A percentile compares a stretch with the other conserved stretches of the same genome.
Evolutionary conservation across 2,113 vertebrate genomes (phyloP).

Genomic region (Nyctibius bracteatus): DNA sequence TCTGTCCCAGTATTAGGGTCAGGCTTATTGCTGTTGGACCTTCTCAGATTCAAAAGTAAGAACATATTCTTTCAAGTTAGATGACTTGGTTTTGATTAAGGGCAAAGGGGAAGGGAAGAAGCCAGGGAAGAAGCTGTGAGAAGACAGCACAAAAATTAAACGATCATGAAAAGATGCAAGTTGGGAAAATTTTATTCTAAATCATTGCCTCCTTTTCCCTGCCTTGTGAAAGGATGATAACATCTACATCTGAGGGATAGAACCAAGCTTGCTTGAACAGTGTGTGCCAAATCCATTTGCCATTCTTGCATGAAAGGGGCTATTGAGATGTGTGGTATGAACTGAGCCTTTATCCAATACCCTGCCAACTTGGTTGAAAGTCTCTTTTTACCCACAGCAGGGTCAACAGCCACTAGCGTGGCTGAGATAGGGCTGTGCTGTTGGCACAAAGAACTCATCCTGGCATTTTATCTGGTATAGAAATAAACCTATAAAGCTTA

Average conservation of each 20-base stretch:
- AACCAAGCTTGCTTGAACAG: not conserved
- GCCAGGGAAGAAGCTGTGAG: not conserved
- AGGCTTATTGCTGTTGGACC: not conserved
- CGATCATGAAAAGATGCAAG: accelerated
- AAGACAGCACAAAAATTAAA: not conserved
- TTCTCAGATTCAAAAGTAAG: not conserved
- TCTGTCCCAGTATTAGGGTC: not conserved
- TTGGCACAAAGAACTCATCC: not conserved
- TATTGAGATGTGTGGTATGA: not conserved
- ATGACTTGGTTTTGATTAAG: not conserved
- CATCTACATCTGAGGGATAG: not conserved
- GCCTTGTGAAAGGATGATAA: not conserved
- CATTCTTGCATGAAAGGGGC: not conserved
- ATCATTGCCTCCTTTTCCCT: not conserved
- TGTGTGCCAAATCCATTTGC: not conserved
- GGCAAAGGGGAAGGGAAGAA: not conserved
- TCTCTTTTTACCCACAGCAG: not conserved
- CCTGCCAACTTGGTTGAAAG: not conserved
- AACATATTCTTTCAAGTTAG: not conserved
- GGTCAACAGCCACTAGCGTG: not conserved
- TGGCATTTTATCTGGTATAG: not conserved
- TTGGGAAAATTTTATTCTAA: not conserved
- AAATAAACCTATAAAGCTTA: not conserved
- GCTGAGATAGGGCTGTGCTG: not conserved
- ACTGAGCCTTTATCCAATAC: not conserved